Percentiles rank a stretch among this genome's conserved stretches.
Evolutionary conservation across 2,113 vertebrate genomes (phyloP).

Genomic region (Gracilinanus agilis): DNA sequence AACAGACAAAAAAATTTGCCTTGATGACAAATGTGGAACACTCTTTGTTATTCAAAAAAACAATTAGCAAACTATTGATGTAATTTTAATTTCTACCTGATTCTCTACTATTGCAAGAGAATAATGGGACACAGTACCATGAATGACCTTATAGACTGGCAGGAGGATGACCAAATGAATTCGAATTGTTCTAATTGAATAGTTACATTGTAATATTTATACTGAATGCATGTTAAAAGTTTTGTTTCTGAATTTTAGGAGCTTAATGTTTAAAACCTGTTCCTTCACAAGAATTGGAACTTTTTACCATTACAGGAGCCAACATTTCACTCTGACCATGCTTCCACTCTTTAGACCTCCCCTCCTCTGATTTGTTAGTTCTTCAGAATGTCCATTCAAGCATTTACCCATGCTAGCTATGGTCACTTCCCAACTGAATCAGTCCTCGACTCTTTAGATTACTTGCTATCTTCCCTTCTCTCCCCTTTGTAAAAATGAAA

Average conservation of each 20-base stretch:
- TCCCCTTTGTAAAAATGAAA: too few relatives aligned
- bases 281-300: neutral
- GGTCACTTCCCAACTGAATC: neutral
- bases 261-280: neutral
- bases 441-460: neutral
- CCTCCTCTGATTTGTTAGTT: neutral
- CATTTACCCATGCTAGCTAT: neutral
- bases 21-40: neutral
- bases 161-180: neutral
- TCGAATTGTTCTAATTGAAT: neutral
- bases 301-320: neutral
- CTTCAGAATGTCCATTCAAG: neutral
- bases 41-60: neutral
- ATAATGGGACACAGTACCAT: neutral
- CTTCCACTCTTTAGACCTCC: neutral
- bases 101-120: neutral
- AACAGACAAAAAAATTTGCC: neutral
- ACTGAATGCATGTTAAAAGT: neutral
- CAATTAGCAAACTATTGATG: neutral
- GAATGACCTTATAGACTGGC: neutral
- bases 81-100: neutral
- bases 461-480: neutral
- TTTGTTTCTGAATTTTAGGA: neutral
- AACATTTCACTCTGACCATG: neutral
- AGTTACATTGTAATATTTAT: neutral